A percentile compares a stretch with the other conserved stretches of the same genome.
Evolutionary conservation across 2,113 vertebrate genomes (phyloP).

Genomic region (Rhipidura dahli): DNA sequence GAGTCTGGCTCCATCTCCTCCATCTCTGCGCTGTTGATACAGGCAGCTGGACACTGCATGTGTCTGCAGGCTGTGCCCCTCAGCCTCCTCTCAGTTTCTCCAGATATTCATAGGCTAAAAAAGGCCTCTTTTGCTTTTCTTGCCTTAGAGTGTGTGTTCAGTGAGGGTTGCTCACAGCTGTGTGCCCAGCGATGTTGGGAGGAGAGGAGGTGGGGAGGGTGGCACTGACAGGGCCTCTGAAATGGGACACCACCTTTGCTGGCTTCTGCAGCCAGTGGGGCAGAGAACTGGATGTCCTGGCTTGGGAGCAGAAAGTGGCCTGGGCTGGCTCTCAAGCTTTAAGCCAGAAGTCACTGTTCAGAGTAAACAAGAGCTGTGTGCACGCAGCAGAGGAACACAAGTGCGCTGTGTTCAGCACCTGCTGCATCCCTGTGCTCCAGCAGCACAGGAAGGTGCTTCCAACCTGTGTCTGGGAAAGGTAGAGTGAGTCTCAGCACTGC

Average conservation of each 20-base stretch:
- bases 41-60: not conserved
- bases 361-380: not conserved
- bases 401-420: not conserved
- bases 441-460: not conserved
- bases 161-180: not conserved
- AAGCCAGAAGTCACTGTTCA: not conserved
- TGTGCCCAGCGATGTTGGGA: not conserved
- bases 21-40: not conserved
- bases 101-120: not conserved
- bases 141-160: accelerated
- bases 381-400: not conserved
- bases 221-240: not conserved
- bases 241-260: not conserved
- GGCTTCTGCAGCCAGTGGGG: not conserved
- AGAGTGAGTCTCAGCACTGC: not conserved
- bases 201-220: not conserved
- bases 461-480: not conserved
- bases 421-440: not conserved
- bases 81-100: not conserved
- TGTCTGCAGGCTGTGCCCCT: not conserved
- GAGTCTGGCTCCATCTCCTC: not conserved
- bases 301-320: not conserved
- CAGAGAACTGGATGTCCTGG: not conserved
- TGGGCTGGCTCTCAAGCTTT: not conserved
- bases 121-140: not conserved